Evolutionary conservation across 2,113 vertebrate genomes (phyloP).

Genomic region (Cyphomyrus plagiostoma): DNA sequence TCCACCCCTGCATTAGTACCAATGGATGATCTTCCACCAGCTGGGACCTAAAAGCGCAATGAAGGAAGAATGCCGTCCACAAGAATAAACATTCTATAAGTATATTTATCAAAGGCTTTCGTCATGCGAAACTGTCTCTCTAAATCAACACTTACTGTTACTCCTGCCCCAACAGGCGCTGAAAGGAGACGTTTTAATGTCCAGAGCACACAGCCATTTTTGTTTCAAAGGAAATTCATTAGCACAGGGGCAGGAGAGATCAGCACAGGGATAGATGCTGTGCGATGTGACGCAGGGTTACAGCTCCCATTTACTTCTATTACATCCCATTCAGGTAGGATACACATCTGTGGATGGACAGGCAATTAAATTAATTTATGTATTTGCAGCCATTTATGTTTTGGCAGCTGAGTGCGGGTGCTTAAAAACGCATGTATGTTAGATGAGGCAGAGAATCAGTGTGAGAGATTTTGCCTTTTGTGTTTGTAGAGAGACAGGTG

Average conservation of each 20-base stretch:
- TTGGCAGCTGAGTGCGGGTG: slow-evolving; percentile 10
- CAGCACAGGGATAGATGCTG: not conserved
- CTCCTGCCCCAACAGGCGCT: not conserved
- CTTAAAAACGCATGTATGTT: slow-evolving; percentile 18
- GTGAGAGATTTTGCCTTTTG: not conserved
- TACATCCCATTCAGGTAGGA: not conserved
- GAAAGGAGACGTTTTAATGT: not conserved
- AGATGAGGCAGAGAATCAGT: not conserved
- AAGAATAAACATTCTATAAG: not conserved
- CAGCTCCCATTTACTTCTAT: not conserved
- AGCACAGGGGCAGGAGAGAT: not conserved
- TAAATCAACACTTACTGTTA: not conserved
- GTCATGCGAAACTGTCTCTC: not conserved
- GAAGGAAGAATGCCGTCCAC: not conserved
- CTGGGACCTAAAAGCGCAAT: not conserved
- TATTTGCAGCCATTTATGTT: not conserved
- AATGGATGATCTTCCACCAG: not conserved
- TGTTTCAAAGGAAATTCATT: slow-evolving; percentile 5
- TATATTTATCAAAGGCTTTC: not conserved
- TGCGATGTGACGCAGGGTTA: not conserved
- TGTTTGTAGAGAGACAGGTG: not conserved
- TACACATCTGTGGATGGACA: not conserved
- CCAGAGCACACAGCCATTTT: not conserved
- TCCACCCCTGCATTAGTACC: not conserved
- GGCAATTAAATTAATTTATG: not conserved